Base-by-base conservation (phyloP, 2,888 invertebrate species). In the Nudaria mundana region DNA sequence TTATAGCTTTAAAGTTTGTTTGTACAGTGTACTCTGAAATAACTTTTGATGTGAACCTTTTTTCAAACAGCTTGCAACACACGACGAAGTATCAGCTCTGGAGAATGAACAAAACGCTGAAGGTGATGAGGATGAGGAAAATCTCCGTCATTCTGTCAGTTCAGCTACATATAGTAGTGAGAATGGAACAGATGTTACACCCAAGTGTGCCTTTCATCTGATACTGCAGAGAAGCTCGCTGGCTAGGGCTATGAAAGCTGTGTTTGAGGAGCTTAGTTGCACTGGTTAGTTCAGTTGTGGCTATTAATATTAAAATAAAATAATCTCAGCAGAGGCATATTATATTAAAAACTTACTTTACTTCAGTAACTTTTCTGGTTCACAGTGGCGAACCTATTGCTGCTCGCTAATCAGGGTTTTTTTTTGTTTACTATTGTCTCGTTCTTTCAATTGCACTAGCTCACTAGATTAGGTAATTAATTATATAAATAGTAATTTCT, bases 141-240 rank as follows among this genome's bases (percentile, higher is more conserved):
- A 77, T 38, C 70, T 76, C 0, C 75, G 86, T 0, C 77, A 76
- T 45, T 83, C 87, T 1, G 76, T 80, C 33, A 80, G 81, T 44
- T 86, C 85, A 0, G 70, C 76, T 0, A 82, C 81, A 1, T 69
- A 71, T 31, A 71, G 74, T 29, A 43, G 55, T 13, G 82, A 82
- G 6, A 71, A 67, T 47, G 61, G 57, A 1, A 40, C 46, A 0
- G 77, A 78, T 7, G 32, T 48, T 3, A 51, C 63, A 2, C 83
- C 87, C 0, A 85, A 84, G 58, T 93, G 93, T 0, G 94, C 96
- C 0, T 97, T 95, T 66, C 93, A 94, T 65, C 86, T 93, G 8
- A 97, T 97, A 61, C 83, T 97, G 26, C 93, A 95, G 63, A 92
- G 93, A 49, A 96, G 97, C 69, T 93, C 92, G 3, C 82, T 98